A percentile compares a stretch with the other conserved stretches of the same genome.
These are phyloP conservation scores for Oreamnos americanus DNA, from an alignment of 2,113 vertebrate genomes.

Conservation along the genomic window DNA sequence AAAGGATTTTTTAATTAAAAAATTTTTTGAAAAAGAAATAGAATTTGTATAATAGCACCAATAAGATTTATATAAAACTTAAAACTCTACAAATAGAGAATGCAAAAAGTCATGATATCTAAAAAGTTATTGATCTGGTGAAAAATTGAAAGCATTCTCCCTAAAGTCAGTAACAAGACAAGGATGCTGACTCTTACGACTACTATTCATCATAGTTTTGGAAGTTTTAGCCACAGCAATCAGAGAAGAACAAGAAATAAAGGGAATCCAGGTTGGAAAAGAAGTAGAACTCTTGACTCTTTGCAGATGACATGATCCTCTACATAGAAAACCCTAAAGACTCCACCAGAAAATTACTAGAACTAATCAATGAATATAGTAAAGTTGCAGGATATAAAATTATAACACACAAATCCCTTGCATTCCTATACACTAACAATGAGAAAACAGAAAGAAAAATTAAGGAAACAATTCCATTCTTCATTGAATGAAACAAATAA, in stretches of 20 bases:
- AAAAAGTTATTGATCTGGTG: neutral
- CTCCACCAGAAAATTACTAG: neutral
- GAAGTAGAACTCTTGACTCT: neutral
- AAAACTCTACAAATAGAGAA: neutral
- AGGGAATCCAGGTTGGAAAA: neutral
- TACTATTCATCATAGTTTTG: neutral
- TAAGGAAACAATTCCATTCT: neutral
- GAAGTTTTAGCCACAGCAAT: neutral
- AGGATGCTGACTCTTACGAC: neutral
- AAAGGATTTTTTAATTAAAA: neutral
- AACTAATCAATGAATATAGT: neutral
- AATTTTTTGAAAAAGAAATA: neutral
- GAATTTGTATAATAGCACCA: neutral
- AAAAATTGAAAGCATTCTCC: neutral
- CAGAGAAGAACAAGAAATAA: neutral
- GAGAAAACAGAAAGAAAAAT: neutral
- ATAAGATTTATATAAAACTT: neutral
- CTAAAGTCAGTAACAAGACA: neutral
- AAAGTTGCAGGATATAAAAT: neutral
- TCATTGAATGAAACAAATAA: neutral
- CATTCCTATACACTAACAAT: neutral
- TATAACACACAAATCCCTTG: neutral
- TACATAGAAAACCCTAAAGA: neutral
- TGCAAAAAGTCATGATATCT: neutral
- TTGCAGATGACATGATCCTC: neutral